Conservation (phyloP, 2,113 vertebrate genomes). For the Corynorhinus townsendii region DNA sequence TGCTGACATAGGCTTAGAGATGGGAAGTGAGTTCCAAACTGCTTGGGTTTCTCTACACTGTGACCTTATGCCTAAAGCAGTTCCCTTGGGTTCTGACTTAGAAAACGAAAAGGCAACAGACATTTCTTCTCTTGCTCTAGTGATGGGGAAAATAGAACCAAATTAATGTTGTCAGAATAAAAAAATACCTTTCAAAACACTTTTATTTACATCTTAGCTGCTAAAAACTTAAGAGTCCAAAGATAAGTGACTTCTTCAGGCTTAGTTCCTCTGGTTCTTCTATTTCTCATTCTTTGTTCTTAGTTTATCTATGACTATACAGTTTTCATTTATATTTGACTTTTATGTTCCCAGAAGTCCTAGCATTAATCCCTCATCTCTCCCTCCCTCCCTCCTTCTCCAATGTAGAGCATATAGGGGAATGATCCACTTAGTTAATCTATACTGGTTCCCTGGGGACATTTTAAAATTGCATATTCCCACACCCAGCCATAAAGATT, state of each 20-base stretch:
- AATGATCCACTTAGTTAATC: neutral
- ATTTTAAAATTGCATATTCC: neutral
- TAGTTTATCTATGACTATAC: neutral
- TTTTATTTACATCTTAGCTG: neutral
- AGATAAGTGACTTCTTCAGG: neutral
- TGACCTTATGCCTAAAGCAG: neutral
- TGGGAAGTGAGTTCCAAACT: neutral
- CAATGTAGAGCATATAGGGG: neutral
- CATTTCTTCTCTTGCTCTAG: neutral
- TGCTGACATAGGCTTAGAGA: neutral
- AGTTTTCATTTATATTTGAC: neutral
- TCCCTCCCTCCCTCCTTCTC: rapidly evolving
- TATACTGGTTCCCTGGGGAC: neutral
- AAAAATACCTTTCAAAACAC: neutral
- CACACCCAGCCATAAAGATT: neutral
- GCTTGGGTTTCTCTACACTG: neutral
- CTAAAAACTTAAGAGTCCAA: neutral
- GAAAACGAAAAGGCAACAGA: slow-evolving; percentile 31
- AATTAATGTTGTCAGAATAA: slow-evolving; percentile 15
- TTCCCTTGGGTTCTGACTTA: neutral
- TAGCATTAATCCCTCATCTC: neutral
- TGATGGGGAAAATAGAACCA: neutral
- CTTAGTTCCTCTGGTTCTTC: neutral
- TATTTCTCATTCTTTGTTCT: neutral
- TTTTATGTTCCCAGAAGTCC: neutral